Conservation (phyloP, 2,797 vertebrate genomes). For the Mus minutoides region DNA sequence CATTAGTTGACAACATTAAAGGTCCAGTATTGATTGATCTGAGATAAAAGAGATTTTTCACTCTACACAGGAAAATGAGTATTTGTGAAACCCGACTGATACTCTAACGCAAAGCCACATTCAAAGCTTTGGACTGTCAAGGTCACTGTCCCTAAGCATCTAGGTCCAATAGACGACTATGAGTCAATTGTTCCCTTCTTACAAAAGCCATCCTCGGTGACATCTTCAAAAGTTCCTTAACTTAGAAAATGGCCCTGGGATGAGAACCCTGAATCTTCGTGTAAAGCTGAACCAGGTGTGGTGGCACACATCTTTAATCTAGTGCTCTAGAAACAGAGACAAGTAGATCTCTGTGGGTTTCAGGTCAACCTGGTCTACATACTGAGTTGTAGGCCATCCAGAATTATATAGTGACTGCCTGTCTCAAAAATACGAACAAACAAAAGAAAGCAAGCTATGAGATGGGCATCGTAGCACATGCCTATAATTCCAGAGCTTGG, state of each 20-base stretch:
- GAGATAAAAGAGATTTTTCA: slow-evolving; percentile 42
- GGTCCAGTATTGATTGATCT: slow-evolving; percentile 15
- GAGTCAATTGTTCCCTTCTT: not conserved
- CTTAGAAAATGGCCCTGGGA: not conserved
- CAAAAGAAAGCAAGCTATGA: not conserved
- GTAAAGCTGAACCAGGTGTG: not conserved
- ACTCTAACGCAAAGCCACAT: not conserved
- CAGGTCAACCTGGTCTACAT: not conserved
- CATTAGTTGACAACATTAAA: slow-evolving; percentile 45
- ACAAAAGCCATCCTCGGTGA: not conserved
- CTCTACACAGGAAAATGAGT: slow-evolving; percentile 56
- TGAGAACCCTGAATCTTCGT: slow-evolving; percentile 40
- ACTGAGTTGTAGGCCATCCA: not conserved
- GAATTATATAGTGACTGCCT: not conserved
- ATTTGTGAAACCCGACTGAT: slow-evolving; percentile 33
- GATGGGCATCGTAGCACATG: not conserved
- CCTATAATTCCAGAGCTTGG: not conserved
- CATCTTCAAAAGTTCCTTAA: not conserved
- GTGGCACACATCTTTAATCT: not conserved
- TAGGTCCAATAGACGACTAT: not conserved
- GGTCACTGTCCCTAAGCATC: not conserved
- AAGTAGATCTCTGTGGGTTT: not conserved
- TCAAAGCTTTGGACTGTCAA: not conserved
- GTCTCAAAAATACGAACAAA: not conserved
- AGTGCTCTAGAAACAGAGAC: not conserved